Base-by-base conservation (phyloP, 92 coral and sea anemone genomes). In the Chrysogorgia sp. region DNA sequence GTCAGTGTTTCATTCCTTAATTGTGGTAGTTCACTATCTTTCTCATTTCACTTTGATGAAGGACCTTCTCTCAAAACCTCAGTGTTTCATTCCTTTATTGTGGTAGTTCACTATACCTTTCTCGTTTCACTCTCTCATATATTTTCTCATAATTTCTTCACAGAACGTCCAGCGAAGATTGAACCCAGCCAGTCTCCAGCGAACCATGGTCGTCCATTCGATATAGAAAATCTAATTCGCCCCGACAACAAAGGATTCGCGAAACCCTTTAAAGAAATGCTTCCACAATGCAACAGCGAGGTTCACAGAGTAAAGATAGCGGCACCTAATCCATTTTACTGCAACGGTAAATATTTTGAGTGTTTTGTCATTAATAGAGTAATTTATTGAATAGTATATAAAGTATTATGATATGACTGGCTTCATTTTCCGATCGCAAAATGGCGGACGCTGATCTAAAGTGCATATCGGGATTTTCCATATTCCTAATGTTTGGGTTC, bases 191-290 rank as follows among this genome's bases (percentile, higher is more conserved):
- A 47, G n/a, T 47, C 53, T 15, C 37, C 77, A 13, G 48, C 61
- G 25, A 59, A 87, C 22, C 79, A 92, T 14, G 76, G 24, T 30
- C 93, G 97, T 34, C 97, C 97, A 17, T 92, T 89, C 74, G 97
- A 92, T 66, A 92, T 92, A 25, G 97, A 85, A 29, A 92, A 92
- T 84, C 88, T 92, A 19, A 89, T 88, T 40, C 90, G 91, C 0
- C 90, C 91, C 0, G 91, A 92, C 71, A 87, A 86, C 53, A 47
- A 47, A 15, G n/a, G 53, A 7, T 47, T 6, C n/a, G n/a, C 15
- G 14, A 2, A 2, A 47, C 53, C 7, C 2, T 6, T 15, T 47
- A 47, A 47, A 47, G 53, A 47, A 2, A 7, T 7, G n/a, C 10
- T 2, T 2, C n/a, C 14, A 2, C 53, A 15, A 47, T 47, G 53